phyloP scores from a whole-genome alignment of 2,113 vertebrate genomes.

The Dicaeum eximium region DNA sequence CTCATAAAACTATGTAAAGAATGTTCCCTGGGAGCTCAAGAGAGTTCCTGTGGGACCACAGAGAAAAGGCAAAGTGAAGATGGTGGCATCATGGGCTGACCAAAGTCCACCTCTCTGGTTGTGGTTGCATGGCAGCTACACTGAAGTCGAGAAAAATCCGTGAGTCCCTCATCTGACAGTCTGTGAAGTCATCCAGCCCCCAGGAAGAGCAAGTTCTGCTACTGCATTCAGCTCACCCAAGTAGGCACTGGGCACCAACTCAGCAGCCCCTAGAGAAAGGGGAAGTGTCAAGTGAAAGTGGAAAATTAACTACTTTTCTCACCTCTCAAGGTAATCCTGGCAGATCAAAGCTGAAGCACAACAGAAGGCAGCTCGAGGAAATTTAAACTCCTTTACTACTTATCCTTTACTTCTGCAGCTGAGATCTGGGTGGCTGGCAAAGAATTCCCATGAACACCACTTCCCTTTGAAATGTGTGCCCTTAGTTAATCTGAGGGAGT shows the following conservation, averaged over 20 bases:
- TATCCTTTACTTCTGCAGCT: conserved; percentile 14
- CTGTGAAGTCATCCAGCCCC: background rate
- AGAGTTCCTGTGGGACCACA: background rate
- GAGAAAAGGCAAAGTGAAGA: background rate
- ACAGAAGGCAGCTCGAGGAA: conserved; percentile 38
- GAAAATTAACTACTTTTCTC: conserved; percentile 46
- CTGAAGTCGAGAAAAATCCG: background rate
- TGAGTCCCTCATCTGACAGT: background rate
- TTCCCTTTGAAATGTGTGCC: conserved; percentile 53
- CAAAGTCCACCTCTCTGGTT: background rate
- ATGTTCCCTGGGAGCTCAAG: background rate
- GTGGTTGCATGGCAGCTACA: background rate
- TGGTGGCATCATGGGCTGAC: background rate
- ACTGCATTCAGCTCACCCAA: background rate
- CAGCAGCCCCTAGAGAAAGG: background rate
- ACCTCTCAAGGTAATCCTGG: conserved; percentile 38
- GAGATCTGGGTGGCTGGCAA: conserved; percentile 11
- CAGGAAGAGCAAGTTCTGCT: background rate
- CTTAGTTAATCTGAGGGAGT: conserved; percentile 33
- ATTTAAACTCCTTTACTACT: conserved; percentile 55
- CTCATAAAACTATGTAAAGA: background rate
- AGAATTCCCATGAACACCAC: conserved; percentile 5
- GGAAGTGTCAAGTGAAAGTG: background rate
- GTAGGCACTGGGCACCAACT: background rate
- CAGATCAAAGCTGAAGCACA: conserved; percentile 62